These are phyloP conservation scores for Geococcyx californianus DNA, from an alignment of 2,113 vertebrate species.

Conservation along the genomic window DNA sequence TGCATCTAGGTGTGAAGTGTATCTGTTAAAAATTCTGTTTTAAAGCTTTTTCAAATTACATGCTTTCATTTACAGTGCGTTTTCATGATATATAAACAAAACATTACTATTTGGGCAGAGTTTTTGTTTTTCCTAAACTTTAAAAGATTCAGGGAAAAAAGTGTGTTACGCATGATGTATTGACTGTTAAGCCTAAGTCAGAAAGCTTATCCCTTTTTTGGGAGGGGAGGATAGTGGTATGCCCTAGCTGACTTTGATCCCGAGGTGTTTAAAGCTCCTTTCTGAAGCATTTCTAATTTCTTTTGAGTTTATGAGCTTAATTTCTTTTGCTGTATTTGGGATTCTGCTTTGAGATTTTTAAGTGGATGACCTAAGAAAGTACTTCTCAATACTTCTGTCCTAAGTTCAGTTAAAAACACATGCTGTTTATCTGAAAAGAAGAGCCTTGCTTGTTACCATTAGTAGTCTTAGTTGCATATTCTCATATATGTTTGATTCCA, in stretches of 20 bases:
- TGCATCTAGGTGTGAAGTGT: background rate
- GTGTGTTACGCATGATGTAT: fast-evolving
- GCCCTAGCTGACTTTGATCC: background rate
- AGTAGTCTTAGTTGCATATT: background rate
- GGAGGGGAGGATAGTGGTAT: background rate
- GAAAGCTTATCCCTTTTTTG: background rate
- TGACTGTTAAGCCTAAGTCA: background rate
- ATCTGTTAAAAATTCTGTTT: background rate
- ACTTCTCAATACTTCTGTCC: background rate
- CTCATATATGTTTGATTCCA: background rate
- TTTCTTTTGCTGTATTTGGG: background rate
- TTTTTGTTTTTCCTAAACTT: background rate
- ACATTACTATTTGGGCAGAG: background rate
- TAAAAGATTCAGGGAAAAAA: background rate
- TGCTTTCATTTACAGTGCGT: background rate
- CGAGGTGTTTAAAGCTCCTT: background rate
- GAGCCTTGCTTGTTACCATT: background rate
- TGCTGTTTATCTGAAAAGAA: background rate
- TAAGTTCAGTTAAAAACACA: background rate
- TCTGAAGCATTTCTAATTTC: background rate
- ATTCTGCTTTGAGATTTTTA: background rate
- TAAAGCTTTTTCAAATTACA: background rate
- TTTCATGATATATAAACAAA: background rate
- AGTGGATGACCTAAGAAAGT: background rate
- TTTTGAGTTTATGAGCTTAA: background rate